A percentile compares a stretch with the other conserved stretches of the same genome.
Conservation (phyloP, 1,140 invertebrate genomes). For the Orchesella cincta region DNA sequence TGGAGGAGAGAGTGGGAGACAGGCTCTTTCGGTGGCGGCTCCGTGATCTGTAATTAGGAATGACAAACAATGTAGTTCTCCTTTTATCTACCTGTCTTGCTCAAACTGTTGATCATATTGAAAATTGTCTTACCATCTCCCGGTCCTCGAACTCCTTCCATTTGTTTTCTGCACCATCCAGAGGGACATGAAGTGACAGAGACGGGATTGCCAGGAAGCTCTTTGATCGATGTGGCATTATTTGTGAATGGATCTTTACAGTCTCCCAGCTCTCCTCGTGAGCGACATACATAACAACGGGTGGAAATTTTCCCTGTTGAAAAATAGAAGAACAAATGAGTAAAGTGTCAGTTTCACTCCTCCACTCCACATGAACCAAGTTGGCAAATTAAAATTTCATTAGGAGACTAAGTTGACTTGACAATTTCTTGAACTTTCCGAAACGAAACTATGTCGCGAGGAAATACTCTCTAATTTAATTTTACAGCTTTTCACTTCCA, state of each 20-base stretch:
- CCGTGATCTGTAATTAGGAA: conserved; percentile 72
- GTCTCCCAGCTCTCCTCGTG: conserved; percentile 79
- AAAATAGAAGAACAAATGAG: not conserved
- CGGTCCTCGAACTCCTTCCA: conserved; percentile 72
- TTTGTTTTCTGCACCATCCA: conserved; percentile 89
- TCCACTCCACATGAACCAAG: too few species aligned
- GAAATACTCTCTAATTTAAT: too few species aligned
- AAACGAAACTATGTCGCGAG: too few species aligned
- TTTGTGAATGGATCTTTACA: conserved; percentile 84
- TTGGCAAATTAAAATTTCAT: too few species aligned
- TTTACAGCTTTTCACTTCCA: too few species aligned
- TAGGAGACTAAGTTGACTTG: too few species aligned
- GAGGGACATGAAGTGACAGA: conserved; percentile 77
- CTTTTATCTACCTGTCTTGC: too few species aligned
- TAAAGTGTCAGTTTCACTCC: too few species aligned
- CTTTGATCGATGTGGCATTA: conserved; percentile 61
- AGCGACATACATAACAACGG: conserved; percentile 78
- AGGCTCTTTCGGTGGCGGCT: conserved; percentile 80
- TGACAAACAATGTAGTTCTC: not conserved
- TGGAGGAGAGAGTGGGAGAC: conserved; percentile 79
- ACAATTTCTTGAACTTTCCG: too few species aligned
- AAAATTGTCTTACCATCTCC: conserved; percentile 59
- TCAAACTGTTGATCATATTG: too few species aligned
- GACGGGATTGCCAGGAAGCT: conserved; percentile 20
- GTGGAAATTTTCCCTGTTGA: conserved; percentile 56